Evolutionary conservation across 2,888 invertebrate species (phyloP), one percentile per base, ranked within the genome.

Genomic region (Dasypogon diadema): DNA sequence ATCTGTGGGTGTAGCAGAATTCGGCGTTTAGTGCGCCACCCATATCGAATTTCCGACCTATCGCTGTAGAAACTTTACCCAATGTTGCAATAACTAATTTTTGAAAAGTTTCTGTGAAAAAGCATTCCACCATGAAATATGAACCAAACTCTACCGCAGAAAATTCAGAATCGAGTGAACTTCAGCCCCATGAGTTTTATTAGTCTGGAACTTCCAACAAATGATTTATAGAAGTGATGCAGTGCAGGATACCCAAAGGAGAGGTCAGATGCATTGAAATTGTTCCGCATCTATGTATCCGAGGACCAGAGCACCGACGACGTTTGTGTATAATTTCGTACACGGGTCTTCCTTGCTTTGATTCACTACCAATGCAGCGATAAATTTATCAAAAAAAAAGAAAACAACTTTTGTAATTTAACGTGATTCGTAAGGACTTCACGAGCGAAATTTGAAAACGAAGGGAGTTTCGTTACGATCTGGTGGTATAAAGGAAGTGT

Each of bases 101-200:
- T 70, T 70, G 70, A 70, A 70, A 68, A 70, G 54, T 70, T 70
- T 70, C 54, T 51, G 21, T 54, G 70, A 34, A 70, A 70, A 70
- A 54, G 54, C 70, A 70, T 70, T 54, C 51, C 54, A 70, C 54
- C 70, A 70, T 70, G 70, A 70, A 70, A 70, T 70, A 70, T 70
- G 54, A 70, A 70, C 70, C 70, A 51, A 70, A 70, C 70, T 70
- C 54, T 24, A 70, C 70, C 70, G 70, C 70, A 70, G 70, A 70
- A 70, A 70, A 70, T 70, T 70, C 70, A 70, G 70, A 70, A 70
- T 70, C 70, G 70, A 70, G 70, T 70, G 70, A 70, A 70, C 70
- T 70, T 70, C 70, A 30, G 70, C 70, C 70, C 70, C 70, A 70
- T 70, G 70, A 70, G 70, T 70, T 70, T 70, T 70, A 70, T 70